A percentile compares a stretch with the other conserved stretches of the same genome.
Conservation (phyloP, 37 sponge, comb jelly and placozoan species). For the Oopsacas minuta region DNA sequence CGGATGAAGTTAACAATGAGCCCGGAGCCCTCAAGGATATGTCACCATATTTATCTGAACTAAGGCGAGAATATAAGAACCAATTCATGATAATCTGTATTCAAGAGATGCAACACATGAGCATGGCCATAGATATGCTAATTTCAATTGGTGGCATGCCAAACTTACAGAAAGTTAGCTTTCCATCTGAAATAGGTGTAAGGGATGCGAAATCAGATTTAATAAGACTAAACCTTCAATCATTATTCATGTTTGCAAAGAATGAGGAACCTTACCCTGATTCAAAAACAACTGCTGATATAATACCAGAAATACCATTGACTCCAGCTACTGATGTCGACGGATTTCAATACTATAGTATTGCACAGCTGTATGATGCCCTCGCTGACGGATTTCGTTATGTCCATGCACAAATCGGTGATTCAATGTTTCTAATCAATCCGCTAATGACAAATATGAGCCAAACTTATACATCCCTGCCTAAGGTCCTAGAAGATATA, state of each 20-base stretch:
- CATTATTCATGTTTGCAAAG: neutral
- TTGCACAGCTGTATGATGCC: neutral
- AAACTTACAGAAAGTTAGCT: neutral
- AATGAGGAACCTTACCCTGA: conserved; percentile 9
- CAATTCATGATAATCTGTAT: neutral
- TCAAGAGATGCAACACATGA: conserved; percentile 3
- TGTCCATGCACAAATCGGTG: neutral
- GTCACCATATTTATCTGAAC: neutral
- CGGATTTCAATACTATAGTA: neutral
- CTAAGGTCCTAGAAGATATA: neutral
- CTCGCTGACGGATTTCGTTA: neutral
- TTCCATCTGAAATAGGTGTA: neutral
- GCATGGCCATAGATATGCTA: conserved; percentile 1
- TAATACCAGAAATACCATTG: neutral
- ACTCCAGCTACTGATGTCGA: no score
- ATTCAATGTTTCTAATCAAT: neutral
- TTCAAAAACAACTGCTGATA: neutral
- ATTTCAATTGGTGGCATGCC: conserved; percentile 11
- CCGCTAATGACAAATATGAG: neutral
- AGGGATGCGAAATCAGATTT: neutral
- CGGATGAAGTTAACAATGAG: neutral
- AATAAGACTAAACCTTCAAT: neutral
- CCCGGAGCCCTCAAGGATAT: neutral
- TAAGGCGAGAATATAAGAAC: neutral
- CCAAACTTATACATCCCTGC: neutral